These are phyloP conservation scores for Eupsittula cactorum DNA, from an alignment of 2,113 vertebrate species.

Conservation along the genomic window DNA sequence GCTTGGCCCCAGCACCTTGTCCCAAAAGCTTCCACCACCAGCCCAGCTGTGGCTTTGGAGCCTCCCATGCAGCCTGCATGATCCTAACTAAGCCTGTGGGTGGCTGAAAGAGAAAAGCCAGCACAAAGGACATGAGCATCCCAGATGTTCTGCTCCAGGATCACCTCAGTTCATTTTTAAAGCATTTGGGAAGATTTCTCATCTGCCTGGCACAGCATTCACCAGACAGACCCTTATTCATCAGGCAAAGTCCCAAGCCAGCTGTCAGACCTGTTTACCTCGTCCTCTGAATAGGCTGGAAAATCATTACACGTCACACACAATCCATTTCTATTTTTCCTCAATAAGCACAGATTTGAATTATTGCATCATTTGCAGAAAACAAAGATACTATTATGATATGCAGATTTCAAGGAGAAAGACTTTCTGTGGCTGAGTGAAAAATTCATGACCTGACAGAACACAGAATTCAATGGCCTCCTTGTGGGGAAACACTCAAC, in stretches of 20 bases:
- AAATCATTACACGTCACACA: background rate
- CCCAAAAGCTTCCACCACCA: background rate
- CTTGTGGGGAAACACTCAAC: background rate
- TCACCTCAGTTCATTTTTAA: fast-evolving
- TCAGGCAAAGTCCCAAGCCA: background rate
- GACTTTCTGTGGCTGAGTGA: background rate
- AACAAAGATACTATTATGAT: constrained; percentile 12
- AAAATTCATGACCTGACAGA: background rate
- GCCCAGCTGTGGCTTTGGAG: background rate
- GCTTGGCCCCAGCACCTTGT: background rate
- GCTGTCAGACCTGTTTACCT: background rate
- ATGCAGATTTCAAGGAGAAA: background rate
- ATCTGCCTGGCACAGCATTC: background rate
- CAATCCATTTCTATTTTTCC: background rate
- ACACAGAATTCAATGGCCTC: background rate
- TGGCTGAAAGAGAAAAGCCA: background rate
- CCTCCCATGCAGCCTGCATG: fast-evolving
- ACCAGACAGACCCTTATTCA: background rate
- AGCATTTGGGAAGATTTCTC: fast-evolving
- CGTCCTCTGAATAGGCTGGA: background rate
- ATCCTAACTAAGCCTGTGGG: background rate
- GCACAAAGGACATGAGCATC: background rate
- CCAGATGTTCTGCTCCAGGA: background rate
- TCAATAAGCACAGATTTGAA: background rate
- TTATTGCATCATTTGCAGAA: background rate